Base-by-base conservation (phyloP, 2,797 vertebrate species). In the Mastacembelus armatus region DNA sequence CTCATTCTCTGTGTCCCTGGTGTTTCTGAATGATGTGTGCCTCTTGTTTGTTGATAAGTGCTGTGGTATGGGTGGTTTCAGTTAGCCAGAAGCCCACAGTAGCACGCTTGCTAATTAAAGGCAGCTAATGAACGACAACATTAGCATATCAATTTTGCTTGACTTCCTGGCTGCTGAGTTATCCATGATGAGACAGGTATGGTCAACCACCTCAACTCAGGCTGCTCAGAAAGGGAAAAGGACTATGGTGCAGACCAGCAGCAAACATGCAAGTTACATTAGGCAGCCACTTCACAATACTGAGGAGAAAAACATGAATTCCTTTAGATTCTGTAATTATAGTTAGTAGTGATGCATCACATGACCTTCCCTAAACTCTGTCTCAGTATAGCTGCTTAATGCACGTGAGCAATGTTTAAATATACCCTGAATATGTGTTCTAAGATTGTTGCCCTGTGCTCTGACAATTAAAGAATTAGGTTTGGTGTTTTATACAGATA, bases 81-180 rank as follows among this genome's bases (percentile, higher is more conserved):
- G 77, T 75, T 71, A 63, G 50, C 66, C 71, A 66, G 52, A 33
- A 78, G 81, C 66, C 65, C 63, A 62, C 54, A 77, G 78, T 74
- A 57, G 73, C 74, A 61, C 40, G 57, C 57, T 38, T 3, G 32
- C 73, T 89, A 82, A 91, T 88, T 88, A 86, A 89, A 85, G 73
- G 51, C 69, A 35, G 76, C 79, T 87, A 87, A 87, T 80, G 78
- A 90, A 85, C 67, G 33, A 66, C 63, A 18, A 43, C 63, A 85
- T 85, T 84, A 80, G 78, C 83, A 88, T 89, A 80, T 89, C 79
- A 88, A 88, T 83, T 63, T 45, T 56, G 26, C 48, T 33, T 11
- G 14, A 52, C 44, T 68, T 66, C 44, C 15, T 54, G 49, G 44
- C 47, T 56, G 26, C 79, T 50, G 26, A 63, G 43, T 24, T 71